These are phyloP conservation scores for Kryptolebias ocellatus DNA, from an alignment of 2,797 vertebrate genomes.

Conservation along the genomic window DNA sequence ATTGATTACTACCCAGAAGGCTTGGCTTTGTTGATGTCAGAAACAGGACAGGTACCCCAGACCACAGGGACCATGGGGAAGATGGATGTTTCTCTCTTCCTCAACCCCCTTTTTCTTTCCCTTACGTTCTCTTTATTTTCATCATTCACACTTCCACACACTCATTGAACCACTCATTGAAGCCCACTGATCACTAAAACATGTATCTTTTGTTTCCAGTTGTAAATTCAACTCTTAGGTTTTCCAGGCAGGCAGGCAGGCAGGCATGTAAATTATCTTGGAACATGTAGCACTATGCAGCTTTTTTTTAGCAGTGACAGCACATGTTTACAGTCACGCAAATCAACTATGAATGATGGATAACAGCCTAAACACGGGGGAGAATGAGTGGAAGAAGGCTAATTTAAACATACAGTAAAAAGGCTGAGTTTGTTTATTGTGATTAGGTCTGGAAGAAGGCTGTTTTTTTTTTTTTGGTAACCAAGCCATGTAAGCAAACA, in stretches of 20 bases:
- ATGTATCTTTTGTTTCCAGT: constrained; percentile 2
- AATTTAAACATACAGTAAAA: constrained; percentile 11
- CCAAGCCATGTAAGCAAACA: too few species aligned
- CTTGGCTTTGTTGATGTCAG: constrained; percentile 77
- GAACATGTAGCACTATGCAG: constrained; percentile 7
- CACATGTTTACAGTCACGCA: neutral
- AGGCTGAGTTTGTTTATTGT: neutral
- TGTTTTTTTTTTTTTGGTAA: too few species aligned
- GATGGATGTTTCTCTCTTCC: constrained; percentile 72
- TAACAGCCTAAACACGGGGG: constrained; percentile 2
- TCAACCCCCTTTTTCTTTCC: constrained; percentile 2
- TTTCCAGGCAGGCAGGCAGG: constrained; percentile 1
- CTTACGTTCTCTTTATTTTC: constrained; percentile 35
- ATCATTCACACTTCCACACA: constrained; percentile 19
- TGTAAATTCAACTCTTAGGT: constrained; percentile 18
- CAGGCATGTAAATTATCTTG: constrained; percentile 22
- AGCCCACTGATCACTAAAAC: constrained; percentile 33
- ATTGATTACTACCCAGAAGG: constrained; percentile 82
- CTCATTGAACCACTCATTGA: constrained; percentile 38
- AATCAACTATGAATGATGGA: constrained; percentile 12
- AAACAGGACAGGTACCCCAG: constrained; percentile 76
- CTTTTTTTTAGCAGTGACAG: constrained; percentile 1
- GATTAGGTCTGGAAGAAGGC: neutral
- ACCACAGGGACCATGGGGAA: constrained; percentile 65
- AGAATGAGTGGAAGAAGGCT: neutral